Conservation (phyloP, 2,113 vertebrate species). For the Antennarius striatus region DNA sequence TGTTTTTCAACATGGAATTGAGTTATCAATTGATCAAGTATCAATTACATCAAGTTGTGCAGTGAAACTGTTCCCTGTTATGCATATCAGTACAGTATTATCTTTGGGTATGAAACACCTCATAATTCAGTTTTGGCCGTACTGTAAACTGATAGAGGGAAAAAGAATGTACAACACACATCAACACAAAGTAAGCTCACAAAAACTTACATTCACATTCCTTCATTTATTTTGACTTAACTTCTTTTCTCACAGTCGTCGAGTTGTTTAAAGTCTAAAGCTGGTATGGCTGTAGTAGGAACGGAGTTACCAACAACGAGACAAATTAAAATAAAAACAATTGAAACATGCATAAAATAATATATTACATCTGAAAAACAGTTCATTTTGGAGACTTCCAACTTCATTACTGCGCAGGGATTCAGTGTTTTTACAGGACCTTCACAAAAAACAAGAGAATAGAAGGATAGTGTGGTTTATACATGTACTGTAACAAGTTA, state of each 20-base stretch:
- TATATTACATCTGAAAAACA: not conserved
- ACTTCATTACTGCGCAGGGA: constrained; percentile 47
- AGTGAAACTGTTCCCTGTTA: too few relatives aligned
- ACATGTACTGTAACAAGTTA: not conserved
- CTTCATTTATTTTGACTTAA: constrained; percentile 3
- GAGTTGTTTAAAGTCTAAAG: constrained; percentile 11
- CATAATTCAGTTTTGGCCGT: too few relatives aligned
- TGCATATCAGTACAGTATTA: too few relatives aligned
- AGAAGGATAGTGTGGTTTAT: too few relatives aligned
- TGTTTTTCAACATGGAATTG: too few relatives aligned
- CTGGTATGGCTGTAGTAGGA: not conserved
- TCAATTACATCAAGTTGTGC: too few relatives aligned
- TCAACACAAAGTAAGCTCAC: too few relatives aligned
- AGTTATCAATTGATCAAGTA: too few relatives aligned
- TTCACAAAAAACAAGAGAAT: not conserved
- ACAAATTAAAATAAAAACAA: constrained; percentile 4
- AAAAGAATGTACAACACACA: too few relatives aligned
- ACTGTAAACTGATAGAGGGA: too few relatives aligned
- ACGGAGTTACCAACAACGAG: not conserved
- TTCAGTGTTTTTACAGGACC: not conserved
- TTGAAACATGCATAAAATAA: constrained; percentile 11
- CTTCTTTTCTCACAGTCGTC: not conserved
- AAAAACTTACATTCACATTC: not conserved
- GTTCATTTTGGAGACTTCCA: constrained; percentile 6
- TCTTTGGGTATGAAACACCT: too few relatives aligned